Base-by-base conservation (phyloP, 2,113 vertebrate species). In the Petroica traversi region DNA sequence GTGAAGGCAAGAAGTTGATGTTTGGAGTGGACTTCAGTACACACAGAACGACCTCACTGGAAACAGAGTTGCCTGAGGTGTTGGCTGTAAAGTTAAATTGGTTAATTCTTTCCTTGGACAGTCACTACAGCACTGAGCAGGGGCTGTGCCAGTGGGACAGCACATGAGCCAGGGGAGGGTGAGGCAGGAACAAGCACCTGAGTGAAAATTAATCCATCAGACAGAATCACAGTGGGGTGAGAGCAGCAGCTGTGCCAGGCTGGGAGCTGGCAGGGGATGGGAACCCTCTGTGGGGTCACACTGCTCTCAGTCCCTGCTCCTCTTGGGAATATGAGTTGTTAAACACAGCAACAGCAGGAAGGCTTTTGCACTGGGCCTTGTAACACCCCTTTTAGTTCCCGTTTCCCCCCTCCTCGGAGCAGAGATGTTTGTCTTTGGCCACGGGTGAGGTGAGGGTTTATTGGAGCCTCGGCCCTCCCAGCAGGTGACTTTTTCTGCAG, bases 71-170 rank as follows among this genome's bases (percentile, higher is more conserved):
- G 34, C 1, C 38, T 34, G 59, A n/a, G 26, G 4, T 4, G 14
- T 1, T 36, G 72, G n/a, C 34, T 34, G 41, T 7, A 6, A 38
- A 85, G 18, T 41, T 25, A 8, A 48, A 22, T 0, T 22, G 40
- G n/a, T 72, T 15, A 51, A 74, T 84, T 20, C 40, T 36, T n/a
- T n/a, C n/a, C 76, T 7, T 54, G 49, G 67, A 16, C 9, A 14
- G 59, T 5, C 48, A 23, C 19, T 3, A 0, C 8, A 19, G 2
- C 1, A 1, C 12, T 1, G 1, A 24, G 13, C 10, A 40, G 63
- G 81, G 69, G 15, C 14, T 24, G 81, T 12, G 5, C 11, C 62
- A 3, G 2, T 2, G 26, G 28, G 40, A 17, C 8, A 67, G n/a
- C 1, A 7, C n/a, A 78, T 3, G 22, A 52, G 52, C 18, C 23